phyloP scores from a whole-genome alignment of 2,797 vertebrate genomes.

The Chaetodon trifasciatus region DNA sequence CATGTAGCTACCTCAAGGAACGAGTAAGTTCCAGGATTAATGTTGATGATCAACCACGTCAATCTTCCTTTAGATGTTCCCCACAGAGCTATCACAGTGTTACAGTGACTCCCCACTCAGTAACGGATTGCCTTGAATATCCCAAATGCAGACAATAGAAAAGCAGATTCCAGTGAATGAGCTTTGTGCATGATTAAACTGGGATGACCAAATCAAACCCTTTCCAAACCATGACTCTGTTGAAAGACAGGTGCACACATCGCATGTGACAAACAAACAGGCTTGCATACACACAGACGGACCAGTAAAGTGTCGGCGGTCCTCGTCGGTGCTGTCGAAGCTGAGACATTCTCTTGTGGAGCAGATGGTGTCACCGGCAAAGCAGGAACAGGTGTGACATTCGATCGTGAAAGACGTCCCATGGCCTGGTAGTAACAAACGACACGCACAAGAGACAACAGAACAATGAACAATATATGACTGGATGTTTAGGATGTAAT shows the following conservation, averaged over 20 bases:
- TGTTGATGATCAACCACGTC: not conserved
- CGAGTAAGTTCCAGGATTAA: not conserved
- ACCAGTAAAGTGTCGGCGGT: slow-evolving; percentile 86
- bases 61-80: too few species aligned
- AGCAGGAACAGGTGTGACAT: slow-evolving; percentile 94
- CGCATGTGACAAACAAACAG: not conserved
- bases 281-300: not conserved
- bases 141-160: too few species aligned
- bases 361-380: slow-evolving; percentile 91
- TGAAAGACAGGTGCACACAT: not conserved
- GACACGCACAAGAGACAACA: slow-evolving; percentile 10
- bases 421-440: slow-evolving; percentile 84
- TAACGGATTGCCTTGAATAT: too few species aligned
- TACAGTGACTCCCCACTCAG: too few species aligned
- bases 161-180: too few species aligned
- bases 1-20: too few species aligned
- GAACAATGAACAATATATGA: not conserved
- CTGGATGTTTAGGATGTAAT: not conserved
- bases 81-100: too few species aligned
- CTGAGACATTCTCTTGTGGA: slow-evolving; percentile 90
- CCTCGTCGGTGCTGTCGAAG: slow-evolving; percentile 86
- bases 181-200: not conserved
- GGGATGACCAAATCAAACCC: not conserved
- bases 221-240: not conserved
- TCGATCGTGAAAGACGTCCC: slow-evolving; percentile 91